Percentiles rank a stretch among this genome's conserved stretches.
These are phyloP conservation scores for Rambutsinella grinnellia DNA, from an alignment of 2,888 invertebrate species.

Conservation along the genomic window DNA sequence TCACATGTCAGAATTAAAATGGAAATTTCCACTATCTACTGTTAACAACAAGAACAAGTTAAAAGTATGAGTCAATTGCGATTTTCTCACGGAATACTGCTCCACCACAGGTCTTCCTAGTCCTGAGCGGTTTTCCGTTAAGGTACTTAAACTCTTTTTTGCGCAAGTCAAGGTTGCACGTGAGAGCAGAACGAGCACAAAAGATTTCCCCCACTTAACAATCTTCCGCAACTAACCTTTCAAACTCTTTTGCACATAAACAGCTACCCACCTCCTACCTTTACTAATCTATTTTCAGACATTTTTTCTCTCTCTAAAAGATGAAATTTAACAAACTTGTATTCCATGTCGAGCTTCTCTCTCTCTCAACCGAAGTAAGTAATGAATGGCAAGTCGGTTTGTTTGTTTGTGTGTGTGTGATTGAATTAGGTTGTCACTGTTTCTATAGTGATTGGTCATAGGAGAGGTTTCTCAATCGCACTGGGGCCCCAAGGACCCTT, in stretches of 20 bases:
- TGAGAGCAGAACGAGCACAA: too few species aligned
- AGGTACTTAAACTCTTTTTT: too few species aligned
- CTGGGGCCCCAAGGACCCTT: conserved; percentile 46
- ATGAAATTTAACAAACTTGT: too few species aligned
- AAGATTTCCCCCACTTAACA: too few species aligned
- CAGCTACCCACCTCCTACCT: conserved; percentile 8
- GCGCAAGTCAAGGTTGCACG: too few species aligned
- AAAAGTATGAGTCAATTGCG: not conserved
- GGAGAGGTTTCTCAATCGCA: conserved; percentile 39
- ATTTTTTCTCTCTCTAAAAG: too few species aligned
- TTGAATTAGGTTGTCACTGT: not conserved
- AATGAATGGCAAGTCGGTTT: too few species aligned
- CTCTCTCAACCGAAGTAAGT: too few species aligned
- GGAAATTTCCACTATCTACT: not conserved
- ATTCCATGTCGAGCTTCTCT: too few species aligned
- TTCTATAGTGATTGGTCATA: not conserved
- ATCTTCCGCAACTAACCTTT: not conserved
- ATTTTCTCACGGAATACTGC: not conserved
- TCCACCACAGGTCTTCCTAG: not conserved
- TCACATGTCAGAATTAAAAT: not conserved
- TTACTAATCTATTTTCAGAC: too few species aligned
- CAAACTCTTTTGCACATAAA: conserved; percentile 4
- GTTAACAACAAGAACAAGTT: not conserved
- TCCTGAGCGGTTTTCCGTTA: too few species aligned
- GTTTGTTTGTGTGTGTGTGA: too few species aligned